Base-by-base conservation (phyloP, 1,140 invertebrate species). In the Acromyrmex charruanus region DNA sequence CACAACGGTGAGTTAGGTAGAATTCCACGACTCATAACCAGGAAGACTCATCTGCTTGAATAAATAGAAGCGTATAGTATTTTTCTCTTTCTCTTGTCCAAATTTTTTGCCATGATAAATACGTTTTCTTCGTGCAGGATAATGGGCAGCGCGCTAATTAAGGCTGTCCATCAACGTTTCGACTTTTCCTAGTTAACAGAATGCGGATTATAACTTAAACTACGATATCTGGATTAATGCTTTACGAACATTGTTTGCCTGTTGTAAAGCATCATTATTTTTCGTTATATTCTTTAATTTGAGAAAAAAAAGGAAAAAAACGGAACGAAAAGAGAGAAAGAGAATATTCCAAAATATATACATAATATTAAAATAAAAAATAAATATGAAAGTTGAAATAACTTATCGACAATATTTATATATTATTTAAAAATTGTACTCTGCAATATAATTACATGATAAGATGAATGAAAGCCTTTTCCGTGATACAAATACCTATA, bases 21-120 rank as follows among this genome's bases (percentile, higher is more conserved):
- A 89, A 91, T 89, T 87, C 71, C 55, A 86, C 84, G 61, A 91
- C 65, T 92, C 87, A 92, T 91, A 92, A 92, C 91, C 89, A 92
- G 74, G 85, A 71, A 87, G 87, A 92, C 90, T 92, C 90, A 90
- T 92, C 90, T 86, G 89, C 72, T 87, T 90, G 59, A 82, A 87
- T 88, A 92, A 92, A 92, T 92, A 91, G 91, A 92, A 92, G 86
- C 90, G 88, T 88, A 71, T 81, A 92, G 89, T 90, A 91, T 91
- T 75, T 89, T 66, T 79, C 25, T 66, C 59, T 21, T 21, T 49
- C 28, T 39, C 16, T 25, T 10, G 0, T 14, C 25, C 51, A 65
- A 55, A 66, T 39, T 85, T 89, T 79, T 90, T 90, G 68, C 80
- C 69, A 65, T 59, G 77, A 91, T 87, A 90, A 85, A 91, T 90